Conservation (phyloP, 1,140 invertebrate species). For the Lamellibrachia luymesi region DNA sequence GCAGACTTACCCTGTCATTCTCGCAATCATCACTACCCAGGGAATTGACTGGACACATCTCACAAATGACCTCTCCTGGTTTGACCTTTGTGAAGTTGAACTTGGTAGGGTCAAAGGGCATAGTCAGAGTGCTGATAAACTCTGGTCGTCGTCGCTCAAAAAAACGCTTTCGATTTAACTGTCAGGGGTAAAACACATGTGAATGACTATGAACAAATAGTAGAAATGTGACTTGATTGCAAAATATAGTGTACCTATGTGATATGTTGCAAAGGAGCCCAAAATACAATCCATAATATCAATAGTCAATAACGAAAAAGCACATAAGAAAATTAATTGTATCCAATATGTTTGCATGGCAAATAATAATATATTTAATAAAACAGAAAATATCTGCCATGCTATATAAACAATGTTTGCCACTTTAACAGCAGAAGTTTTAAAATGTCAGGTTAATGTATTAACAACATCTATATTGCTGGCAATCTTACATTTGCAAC, state of each 20-base stretch:
- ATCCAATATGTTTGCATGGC: too few species aligned
- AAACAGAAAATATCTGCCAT: too few species aligned
- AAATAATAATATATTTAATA: too few species aligned
- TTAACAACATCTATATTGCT: too few species aligned
- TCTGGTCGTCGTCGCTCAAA: conserved; percentile 65
- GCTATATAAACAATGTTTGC: too few species aligned
- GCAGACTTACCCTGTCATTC: conserved; percentile 10
- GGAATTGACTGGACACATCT: conserved; percentile 11
- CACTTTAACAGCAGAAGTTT: too few species aligned
- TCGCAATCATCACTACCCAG: conserved; percentile 9
- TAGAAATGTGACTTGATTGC: conserved; percentile 3
- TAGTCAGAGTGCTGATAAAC: conserved; percentile 60
- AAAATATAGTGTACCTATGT: conserved; percentile 10
- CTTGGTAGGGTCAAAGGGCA: conserved; percentile 63
- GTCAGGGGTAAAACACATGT: conserved; percentile 30
- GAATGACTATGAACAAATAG: conserved; percentile 9
- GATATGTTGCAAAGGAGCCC: neutral
- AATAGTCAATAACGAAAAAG: neutral
- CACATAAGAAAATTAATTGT: neutral
- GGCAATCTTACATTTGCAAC: too few species aligned
- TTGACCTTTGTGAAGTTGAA: conserved; percentile 72
- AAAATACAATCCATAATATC: neutral
- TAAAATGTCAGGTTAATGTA: too few species aligned
- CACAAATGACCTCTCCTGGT: conserved; percentile 63
- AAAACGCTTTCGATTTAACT: conserved; percentile 69